phyloP scores from a whole-genome alignment of 2,888 invertebrate genomes.

The Tetropium fuscum region DNA sequence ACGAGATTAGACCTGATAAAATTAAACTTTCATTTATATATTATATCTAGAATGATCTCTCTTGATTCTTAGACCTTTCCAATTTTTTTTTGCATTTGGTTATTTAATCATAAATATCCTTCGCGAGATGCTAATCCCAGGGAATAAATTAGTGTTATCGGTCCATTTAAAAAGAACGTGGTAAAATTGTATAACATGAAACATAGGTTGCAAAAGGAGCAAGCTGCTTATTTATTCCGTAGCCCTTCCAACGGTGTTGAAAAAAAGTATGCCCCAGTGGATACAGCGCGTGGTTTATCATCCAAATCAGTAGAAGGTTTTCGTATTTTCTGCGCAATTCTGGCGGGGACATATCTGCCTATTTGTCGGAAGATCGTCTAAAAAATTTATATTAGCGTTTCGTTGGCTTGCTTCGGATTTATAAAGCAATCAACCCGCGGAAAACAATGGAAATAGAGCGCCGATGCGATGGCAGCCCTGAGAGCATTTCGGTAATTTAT shows the following conservation, averaged over 20 bases:
- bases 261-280: not conserved
- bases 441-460: constrained; percentile 24
- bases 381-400: constrained; percentile 10
- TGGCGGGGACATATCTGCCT: not conserved
- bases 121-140: not conserved
- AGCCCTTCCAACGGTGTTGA: not conserved
- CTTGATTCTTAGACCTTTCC: too few relatives aligned
- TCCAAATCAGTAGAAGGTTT: constrained; percentile 2
- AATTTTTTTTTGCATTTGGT: too few relatives aligned
- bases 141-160: not conserved
- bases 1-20: too few relatives aligned
- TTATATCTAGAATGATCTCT: too few relatives aligned
- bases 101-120: not conserved
- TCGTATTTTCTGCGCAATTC: not conserved
- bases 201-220: not conserved
- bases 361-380: not conserved
- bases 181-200: not conserved
- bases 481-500: constrained; percentile 21
- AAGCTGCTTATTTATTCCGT: not conserved
- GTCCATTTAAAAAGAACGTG: too few relatives aligned
- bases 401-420: constrained; percentile 3
- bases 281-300: not conserved
- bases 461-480: constrained; percentile 21
- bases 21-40: too few relatives aligned
- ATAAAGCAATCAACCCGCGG: constrained; percentile 21